Percentiles rank a stretch among this genome's conserved stretches.
phyloP scores from a whole-genome alignment of 2,888 invertebrate species.

The Cosmorhoe ocellata region DNA sequence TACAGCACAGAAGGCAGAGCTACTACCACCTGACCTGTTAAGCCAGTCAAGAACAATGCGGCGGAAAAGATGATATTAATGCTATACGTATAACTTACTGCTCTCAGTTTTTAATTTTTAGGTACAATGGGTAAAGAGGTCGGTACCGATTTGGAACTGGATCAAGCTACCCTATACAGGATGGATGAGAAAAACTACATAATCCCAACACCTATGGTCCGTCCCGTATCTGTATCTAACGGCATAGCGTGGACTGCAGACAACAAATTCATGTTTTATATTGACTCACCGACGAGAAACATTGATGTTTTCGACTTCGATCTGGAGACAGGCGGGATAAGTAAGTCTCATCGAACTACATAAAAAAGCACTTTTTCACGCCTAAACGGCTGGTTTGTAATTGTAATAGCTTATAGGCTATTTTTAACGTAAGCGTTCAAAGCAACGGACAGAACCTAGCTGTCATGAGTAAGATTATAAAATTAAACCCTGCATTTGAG shows the following conservation, averaged over 20 bases:
- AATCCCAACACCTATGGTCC: constrained; percentile 56
- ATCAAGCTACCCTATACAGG: constrained; percentile 83
- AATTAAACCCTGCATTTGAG: too few relatives aligned
- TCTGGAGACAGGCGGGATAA: constrained; percentile 77
- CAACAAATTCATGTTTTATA: constrained; percentile 88
- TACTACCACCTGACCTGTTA: too few relatives aligned
- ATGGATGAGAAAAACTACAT: constrained; percentile 66
- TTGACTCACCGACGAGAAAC: constrained; percentile 86
- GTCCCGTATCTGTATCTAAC: constrained; percentile 87
- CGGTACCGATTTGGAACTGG: constrained; percentile 63
- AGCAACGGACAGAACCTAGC: too few relatives aligned
- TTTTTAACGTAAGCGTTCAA: too few relatives aligned
- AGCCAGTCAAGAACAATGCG: too few relatives aligned
- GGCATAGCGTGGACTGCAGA: constrained; percentile 89
- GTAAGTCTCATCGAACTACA: constrained; percentile 81
- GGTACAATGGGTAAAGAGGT: constrained; percentile 86
- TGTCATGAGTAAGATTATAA: too few relatives aligned
- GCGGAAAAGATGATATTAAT: too few relatives aligned
- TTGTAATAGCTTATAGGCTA: too few relatives aligned
- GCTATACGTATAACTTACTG: too few relatives aligned
- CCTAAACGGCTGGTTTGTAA: too few relatives aligned
- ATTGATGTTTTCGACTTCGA: constrained; percentile 88
- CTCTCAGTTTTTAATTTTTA: constrained; percentile 41
- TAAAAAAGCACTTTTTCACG: too few relatives aligned
- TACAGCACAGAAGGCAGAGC: too few relatives aligned